A percentile compares a stretch with the other conserved stretches of the same genome.
These are phyloP conservation scores for Megastigmus dorsalis DNA, from an alignment of 2,888 invertebrate genomes.

Conservation along the genomic window DNA sequence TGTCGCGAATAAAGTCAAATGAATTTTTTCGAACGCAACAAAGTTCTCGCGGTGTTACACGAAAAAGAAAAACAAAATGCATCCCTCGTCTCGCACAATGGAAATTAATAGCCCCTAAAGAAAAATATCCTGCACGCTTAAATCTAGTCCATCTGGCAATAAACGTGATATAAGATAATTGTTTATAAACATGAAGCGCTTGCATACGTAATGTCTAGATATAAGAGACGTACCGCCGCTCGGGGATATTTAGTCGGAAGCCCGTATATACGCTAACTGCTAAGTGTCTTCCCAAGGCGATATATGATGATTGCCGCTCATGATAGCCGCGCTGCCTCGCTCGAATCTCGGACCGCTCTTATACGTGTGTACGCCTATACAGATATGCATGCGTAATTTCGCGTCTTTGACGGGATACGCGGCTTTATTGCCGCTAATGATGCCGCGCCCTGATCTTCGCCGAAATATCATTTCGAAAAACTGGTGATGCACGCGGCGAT, in stretches of 20 bases:
- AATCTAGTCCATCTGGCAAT: not conserved
- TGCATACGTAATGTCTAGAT: not conserved
- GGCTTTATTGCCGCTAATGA: conserved; percentile 34
- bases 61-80: not conserved
- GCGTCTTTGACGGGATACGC: conserved; percentile 52
- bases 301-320: conserved; percentile 61
- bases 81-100: not conserved
- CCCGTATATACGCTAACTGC: conserved; percentile 2
- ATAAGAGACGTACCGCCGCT: no score
- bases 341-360: conserved; percentile 56
- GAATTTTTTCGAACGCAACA: no score
- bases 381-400: conserved; percentile 58
- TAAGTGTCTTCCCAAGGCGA: conserved; percentile 55
- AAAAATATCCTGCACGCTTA: not conserved
- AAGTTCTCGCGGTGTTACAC: no score
- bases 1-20: no score
- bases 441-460: conserved; percentile 30
- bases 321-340: conserved; percentile 57
- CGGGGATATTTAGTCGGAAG: conserved; percentile 22
- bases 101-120: not conserved
- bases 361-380: no score
- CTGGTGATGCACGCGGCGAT: no score
- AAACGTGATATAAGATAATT: not conserved
- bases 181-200: conserved; percentile 17
- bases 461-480: conserved; percentile 21